These are phyloP conservation scores for Cephus runcator DNA, from an alignment of 2,888 invertebrate species.

Conservation along the genomic window DNA sequence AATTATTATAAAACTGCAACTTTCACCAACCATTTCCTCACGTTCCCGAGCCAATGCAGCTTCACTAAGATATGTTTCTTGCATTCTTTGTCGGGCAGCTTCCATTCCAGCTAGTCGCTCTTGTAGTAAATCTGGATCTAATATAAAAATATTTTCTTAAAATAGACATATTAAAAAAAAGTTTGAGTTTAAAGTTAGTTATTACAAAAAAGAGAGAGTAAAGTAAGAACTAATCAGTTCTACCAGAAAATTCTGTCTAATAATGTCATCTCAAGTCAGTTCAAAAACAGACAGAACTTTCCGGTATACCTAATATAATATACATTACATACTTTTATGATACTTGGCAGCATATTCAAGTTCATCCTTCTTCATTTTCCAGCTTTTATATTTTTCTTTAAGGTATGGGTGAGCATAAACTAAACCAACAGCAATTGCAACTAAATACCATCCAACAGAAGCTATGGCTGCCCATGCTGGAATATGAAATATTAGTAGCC, in stretches of 20 bases:
- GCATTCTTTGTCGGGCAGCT: constrained; percentile 60
- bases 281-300: background rate
- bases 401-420: constrained; percentile 58
- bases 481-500: background rate
- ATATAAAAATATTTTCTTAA: constrained; percentile 21
- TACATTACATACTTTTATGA: constrained; percentile 62
- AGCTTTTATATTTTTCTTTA: constrained; percentile 51
- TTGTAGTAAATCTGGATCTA: constrained; percentile 65
- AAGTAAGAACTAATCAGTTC: too few species aligned
- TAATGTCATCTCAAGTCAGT: too few species aligned
- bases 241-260: too few species aligned
- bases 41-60: constrained; percentile 55
- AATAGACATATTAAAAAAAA: too few species aligned
- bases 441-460: constrained; percentile 63
- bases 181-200: too few species aligned
- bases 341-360: constrained; percentile 64
- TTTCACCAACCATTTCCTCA: constrained; percentile 57
- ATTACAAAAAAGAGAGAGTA: too few species aligned
- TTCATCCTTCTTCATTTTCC: constrained; percentile 56
- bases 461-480: constrained; percentile 47
- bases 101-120: constrained; percentile 60
- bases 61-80: constrained; percentile 61
- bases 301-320: constrained; percentile 3
- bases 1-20: constrained; percentile 13
- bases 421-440: constrained; percentile 47